Evolutionary conservation across 37 sponge, comb jelly and placozoan species (phyloP).

Genomic region (Cladorhizidae sp.): DNA sequence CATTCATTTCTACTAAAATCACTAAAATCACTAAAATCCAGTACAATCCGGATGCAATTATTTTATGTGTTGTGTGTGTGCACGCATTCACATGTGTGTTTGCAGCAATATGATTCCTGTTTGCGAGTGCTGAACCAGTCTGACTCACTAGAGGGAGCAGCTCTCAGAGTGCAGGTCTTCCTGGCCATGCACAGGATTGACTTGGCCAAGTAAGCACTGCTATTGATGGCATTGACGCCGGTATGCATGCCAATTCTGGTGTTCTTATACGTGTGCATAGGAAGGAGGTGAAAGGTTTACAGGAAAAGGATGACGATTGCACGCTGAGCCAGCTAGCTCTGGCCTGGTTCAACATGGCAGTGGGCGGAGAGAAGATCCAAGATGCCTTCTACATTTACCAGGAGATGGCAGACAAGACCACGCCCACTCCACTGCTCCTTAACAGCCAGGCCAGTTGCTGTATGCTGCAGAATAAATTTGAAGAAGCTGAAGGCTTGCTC

Average conservation of each 20-base stretch:
- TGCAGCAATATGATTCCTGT: constrained; percentile 79
- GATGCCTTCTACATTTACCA: constrained; percentile 97
- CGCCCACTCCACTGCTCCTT: constrained; percentile 90
- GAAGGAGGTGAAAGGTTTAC: constrained; percentile 93
- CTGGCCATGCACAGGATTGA: constrained; percentile 93
- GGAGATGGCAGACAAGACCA: constrained; percentile 95
- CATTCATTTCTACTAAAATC: no score
- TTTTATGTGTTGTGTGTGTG: no score
- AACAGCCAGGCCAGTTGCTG: constrained; percentile 92
- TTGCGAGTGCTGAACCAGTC: constrained; percentile 79
- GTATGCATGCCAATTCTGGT: neutral
- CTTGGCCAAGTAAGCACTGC: constrained; percentile 78
- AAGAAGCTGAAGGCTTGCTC: constrained; percentile 92
- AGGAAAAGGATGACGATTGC: constrained; percentile 95
- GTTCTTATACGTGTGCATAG: constrained; percentile 19
- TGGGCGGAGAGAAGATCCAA: constrained; percentile 93
- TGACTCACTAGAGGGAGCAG: constrained; percentile 80
- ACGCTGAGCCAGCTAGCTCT: constrained; percentile 92
- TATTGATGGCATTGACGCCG: neutral
- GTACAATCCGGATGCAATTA: no score
- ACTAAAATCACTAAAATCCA: no score
- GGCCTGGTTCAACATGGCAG: constrained; percentile 93
- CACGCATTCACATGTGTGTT: neutral
- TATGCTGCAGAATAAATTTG: constrained; percentile 90
- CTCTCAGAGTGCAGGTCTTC: constrained; percentile 85